Evolutionary conservation across 2,797 vertebrate species (phyloP).

Genomic region (Pseudochirops cupreus): DNA sequence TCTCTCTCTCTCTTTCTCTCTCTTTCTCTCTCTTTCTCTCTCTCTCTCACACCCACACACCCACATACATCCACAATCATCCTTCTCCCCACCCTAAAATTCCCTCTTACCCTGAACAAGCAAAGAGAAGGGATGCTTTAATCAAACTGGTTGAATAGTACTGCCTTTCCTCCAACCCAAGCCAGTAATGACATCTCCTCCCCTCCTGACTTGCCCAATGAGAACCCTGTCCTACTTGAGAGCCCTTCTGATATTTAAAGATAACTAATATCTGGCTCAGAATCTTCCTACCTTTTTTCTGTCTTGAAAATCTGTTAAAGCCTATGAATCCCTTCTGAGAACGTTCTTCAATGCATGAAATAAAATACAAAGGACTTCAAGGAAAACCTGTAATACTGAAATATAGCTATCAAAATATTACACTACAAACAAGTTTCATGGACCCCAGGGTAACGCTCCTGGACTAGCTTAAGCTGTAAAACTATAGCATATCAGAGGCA

Average conservation of each 20-base stretch:
- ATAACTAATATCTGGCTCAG: not conserved
- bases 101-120: not conserved
- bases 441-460: not conserved
- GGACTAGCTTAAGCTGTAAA: not conserved
- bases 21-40: no score
- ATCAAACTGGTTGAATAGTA: not conserved
- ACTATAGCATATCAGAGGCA: not conserved
- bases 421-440: not conserved
- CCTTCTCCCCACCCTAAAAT: not conserved
- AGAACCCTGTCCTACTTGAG: not conserved
- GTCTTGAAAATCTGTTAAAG: not conserved
- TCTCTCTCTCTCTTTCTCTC: no score
- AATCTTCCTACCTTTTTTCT: not conserved
- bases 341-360: not conserved
- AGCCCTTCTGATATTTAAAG: not conserved
- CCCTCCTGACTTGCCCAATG: not conserved
- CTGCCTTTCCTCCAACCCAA: not conserved
- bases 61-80: no score
- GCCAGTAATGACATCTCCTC: not conserved
- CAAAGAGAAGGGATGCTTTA: not conserved
- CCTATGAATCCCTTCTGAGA: not conserved
- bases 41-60: no score
- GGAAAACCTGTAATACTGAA: not conserved
- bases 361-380: not conserved
- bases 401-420: not conserved